Conservation (phyloP, 2,888 invertebrate species). For the Heliconius charithonia region DNA sequence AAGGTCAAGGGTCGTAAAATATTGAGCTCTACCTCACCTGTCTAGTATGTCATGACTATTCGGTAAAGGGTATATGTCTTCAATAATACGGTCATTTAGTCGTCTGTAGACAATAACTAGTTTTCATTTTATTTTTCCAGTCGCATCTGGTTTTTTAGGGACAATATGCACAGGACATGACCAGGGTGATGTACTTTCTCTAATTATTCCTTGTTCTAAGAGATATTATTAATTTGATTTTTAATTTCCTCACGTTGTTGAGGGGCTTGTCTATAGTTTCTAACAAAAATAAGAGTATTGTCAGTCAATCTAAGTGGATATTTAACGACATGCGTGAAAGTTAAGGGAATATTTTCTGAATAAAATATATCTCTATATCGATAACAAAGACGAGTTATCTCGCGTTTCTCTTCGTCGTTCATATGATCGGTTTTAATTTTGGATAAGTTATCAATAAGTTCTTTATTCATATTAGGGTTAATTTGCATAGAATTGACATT, state of each 20-base stretch:
- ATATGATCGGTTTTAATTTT: too few relatives aligned
- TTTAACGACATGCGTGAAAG: too few relatives aligned
- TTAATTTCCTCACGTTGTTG: constrained; percentile 42
- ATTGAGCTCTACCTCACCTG: constrained; percentile 14
- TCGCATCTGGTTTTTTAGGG: constrained; percentile 44
- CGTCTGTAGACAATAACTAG: constrained; percentile 42
- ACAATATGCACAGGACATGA: constrained; percentile 46
- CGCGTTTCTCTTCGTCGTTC: too few relatives aligned
- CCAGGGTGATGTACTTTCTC: constrained; percentile 45
- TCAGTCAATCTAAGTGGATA: background rate
- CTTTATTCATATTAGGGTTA: too few relatives aligned
- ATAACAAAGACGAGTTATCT: too few relatives aligned
- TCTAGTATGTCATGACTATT: constrained; percentile 39
- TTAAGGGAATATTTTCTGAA: too few relatives aligned
- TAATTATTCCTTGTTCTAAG: constrained; percentile 45
- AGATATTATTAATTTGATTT: constrained; percentile 46
- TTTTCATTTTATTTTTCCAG: constrained; percentile 38
- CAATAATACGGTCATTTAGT: constrained; percentile 48
- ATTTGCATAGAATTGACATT: too few relatives aligned
- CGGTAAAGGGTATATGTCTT: constrained; percentile 39
- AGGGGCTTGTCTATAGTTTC: constrained; percentile 4
- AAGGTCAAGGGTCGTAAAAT: constrained; percentile 42
- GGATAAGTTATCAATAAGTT: too few relatives aligned
- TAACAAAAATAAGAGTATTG: constrained; percentile 7
- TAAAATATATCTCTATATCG: too few relatives aligned